Percentiles rank a stretch among this genome's conserved stretches.
phyloP scores from a whole-genome alignment of 2,113 vertebrate genomes.

The Podarcis cretensis region DNA sequence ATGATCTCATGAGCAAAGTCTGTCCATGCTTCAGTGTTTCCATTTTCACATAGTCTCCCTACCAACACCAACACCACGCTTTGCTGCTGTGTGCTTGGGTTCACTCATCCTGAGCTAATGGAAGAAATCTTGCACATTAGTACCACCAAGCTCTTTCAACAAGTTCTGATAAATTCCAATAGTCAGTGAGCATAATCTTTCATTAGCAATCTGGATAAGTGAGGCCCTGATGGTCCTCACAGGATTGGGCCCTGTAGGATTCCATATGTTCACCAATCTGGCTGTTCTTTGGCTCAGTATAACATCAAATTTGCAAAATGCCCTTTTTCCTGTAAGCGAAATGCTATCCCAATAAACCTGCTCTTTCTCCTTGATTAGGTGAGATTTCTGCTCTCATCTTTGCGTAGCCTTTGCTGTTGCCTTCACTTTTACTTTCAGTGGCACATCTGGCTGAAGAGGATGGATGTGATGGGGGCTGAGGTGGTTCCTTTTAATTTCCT shows the following conservation, averaged over 20 bases:
- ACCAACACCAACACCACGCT: not conserved
- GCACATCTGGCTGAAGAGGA: not conserved
- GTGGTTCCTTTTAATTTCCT: not conserved
- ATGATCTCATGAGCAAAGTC: not conserved
- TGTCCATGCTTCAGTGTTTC: not conserved
- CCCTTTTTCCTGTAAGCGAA: conserved; percentile 8
- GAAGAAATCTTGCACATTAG: not conserved
- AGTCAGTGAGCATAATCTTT: not conserved
- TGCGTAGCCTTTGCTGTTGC: not conserved
- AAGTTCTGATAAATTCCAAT: not conserved
- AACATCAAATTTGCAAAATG: not conserved
- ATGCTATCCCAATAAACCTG: not conserved
- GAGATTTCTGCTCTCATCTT: not conserved
- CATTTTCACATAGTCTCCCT: not conserved
- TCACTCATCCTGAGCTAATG: not conserved
- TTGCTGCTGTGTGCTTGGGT: not conserved
- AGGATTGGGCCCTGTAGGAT: not conserved
- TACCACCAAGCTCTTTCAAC: not conserved
- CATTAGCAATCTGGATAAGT: not conserved
- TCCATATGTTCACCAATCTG: not conserved
- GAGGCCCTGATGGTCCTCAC: not conserved
- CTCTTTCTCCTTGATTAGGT: conserved; percentile 5
- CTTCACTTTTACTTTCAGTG: conserved; percentile 25
- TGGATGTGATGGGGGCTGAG: rapidly evolving
- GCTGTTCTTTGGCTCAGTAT: conserved; percentile 1